These are phyloP conservation scores for Myiotriccus ornatus DNA, from an alignment of 2,797 vertebrate species.

Conservation along the genomic window DNA sequence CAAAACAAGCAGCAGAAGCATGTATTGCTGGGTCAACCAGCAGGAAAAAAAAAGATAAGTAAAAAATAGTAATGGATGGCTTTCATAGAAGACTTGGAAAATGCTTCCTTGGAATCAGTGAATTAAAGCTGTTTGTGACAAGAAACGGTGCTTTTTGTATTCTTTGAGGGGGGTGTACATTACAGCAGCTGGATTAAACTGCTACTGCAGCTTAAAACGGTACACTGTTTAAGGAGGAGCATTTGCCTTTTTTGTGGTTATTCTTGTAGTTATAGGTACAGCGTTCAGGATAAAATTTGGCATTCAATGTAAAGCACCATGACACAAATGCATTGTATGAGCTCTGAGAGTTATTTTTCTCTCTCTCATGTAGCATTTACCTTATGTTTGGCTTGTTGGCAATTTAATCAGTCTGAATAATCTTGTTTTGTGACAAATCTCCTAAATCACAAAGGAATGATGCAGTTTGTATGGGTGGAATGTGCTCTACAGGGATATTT, in stretches of 20 bases:
- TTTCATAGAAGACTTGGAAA: background rate
- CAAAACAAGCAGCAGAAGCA: background rate
- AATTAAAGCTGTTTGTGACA: background rate
- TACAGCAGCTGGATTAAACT: background rate
- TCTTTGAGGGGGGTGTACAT: background rate
- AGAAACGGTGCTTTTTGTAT: background rate
- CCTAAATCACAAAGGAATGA: conserved; percentile 62
- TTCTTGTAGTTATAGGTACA: background rate
- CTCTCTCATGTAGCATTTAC: conserved; percentile 58
- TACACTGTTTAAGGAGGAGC: background rate
- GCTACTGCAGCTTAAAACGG: background rate
- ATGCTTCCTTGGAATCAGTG: background rate
- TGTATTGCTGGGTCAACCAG: background rate
- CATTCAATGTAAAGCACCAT: background rate
- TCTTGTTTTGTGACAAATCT: conserved; percentile 62
- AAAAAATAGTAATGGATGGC: background rate
- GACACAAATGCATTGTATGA: conserved; percentile 2
- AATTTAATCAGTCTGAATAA: conserved; percentile 70
- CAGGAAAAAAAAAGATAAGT: fast-evolving
- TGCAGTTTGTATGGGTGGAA: conserved; percentile 64
- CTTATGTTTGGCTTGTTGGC: conserved; percentile 54
- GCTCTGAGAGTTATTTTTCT: conserved; percentile 41
- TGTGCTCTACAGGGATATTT: conserved; percentile 39
- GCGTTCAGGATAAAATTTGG: background rate
- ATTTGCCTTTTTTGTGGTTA: background rate